Evolutionary conservation across 1,140 invertebrate species (phyloP), one percentile per base, ranked within the genome.

Genomic region (Caenorhabditis brenneri): DNA sequence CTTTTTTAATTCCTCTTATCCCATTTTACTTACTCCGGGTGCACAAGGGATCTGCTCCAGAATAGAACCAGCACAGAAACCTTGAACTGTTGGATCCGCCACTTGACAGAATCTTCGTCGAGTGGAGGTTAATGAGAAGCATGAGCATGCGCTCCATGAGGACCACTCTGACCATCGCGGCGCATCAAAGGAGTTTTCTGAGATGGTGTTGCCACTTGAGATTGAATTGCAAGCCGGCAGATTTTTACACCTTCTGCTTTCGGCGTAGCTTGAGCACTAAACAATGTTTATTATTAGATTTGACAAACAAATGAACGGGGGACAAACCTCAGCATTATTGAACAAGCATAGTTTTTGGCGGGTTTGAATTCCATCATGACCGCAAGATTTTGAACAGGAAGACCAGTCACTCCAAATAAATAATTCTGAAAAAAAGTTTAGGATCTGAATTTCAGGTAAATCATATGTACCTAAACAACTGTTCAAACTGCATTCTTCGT

Each of bases 51-150:
- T 51, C 78, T 89, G 88, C n/a, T 90, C 88, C 24, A 91, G 78
- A 27, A 90, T 87, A 0, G 87, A 46, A 49, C 89, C 89, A 2
- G 87, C 55, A 83, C 89, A 90, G 49, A 90, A 90, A 33, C 89
- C 88, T 87, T 88, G 82, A 29, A 87, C 74, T 1, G 69, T 39
- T 12, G 86, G 88, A 58, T 90, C 88, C 12, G 49, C 55, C 29
- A 91, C 87, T n/a, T 60, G 74, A 82, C 90, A 90, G 65, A 85
- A 90, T 12, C 90, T 86, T 12, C 89, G 88, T 24, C 89, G 81
- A 33, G 88, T 89, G 51, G 88, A 79, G 19, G 79, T 89, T 42
- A 88, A 78, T 16, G 89, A 88, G 80, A 90, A 90, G 78, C 89
- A 90, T 36, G 82, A 85, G 53, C 89, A 91, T 6, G 80, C 81